These are phyloP conservation scores for Thalassoma bifasciatum DNA, from an alignment of 2,113 vertebrate species.

Conservation along the genomic window DNA sequence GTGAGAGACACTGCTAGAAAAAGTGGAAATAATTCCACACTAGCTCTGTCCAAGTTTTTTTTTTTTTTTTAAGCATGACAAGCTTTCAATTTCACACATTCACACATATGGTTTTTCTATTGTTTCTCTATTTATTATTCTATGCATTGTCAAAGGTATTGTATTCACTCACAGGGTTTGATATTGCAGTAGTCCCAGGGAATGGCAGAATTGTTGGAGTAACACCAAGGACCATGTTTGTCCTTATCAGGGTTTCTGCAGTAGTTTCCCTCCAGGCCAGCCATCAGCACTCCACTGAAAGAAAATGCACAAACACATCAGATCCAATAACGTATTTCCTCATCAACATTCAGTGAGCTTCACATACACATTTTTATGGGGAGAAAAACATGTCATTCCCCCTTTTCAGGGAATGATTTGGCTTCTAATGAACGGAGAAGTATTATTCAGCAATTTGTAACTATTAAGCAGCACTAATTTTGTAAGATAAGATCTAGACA, in stretches of 20 bases:
- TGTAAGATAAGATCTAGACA: slow-evolving; percentile 51
- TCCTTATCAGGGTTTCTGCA: slow-evolving; percentile 97
- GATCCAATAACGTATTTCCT: slow-evolving; percentile 6
- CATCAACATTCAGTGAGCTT: slow-evolving; percentile 31
- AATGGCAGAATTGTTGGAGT: slow-evolving; percentile 90
- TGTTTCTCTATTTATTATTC: not conserved
- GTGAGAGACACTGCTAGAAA: not conserved
- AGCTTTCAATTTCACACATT: slow-evolving; percentile 23
- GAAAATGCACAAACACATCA: slow-evolving; percentile 53
- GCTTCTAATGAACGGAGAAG: slow-evolving; percentile 15
- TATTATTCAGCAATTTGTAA: slow-evolving; percentile 45
- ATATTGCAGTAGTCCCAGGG: slow-evolving; percentile 96
- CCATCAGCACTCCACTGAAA: slow-evolving; percentile 73
- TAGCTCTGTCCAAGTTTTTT: not conserved
- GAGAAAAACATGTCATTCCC: not conserved
- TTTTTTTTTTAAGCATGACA: no score
- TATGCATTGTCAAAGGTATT: not conserved
- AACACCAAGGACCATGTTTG: slow-evolving; percentile 98
- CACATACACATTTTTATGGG: slow-evolving; percentile 26
- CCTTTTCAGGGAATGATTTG: slow-evolving; percentile 8
- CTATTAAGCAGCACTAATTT: slow-evolving; percentile 46
- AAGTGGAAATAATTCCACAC: slow-evolving; percentile 11
- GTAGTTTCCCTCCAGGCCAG: slow-evolving; percentile 89
- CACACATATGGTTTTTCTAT: not conserved
- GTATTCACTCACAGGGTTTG: slow-evolving; percentile 90